These are phyloP conservation scores for Cyrtodaria siliqua DNA, from an alignment of 2,888 invertebrate genomes.

Conservation along the genomic window DNA sequence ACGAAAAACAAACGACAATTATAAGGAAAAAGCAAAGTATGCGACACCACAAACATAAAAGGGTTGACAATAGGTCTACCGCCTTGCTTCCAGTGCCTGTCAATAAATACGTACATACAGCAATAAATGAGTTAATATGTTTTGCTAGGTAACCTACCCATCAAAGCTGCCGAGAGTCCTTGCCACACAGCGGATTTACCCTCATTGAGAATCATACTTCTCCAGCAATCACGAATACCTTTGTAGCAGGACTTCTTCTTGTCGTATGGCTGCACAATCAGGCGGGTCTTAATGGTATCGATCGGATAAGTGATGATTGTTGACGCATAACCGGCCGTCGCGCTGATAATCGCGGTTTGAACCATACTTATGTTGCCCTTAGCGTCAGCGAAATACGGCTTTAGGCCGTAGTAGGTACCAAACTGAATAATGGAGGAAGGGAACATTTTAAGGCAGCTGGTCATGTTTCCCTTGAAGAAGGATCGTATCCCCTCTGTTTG, in stretches of 20 bases:
- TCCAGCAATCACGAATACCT: constrained; percentile 21
- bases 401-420: constrained; percentile 20
- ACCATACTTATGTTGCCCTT: constrained; percentile 22
- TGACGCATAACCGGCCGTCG: constrained; percentile 28
- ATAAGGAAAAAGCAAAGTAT: no score
- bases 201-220: constrained; percentile 16
- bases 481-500: constrained; percentile 23
- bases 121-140: no score
- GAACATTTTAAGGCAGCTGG: constrained; percentile 36
- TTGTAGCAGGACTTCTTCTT: constrained; percentile 16
- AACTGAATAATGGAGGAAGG: constrained; percentile 33
- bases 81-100: no score
- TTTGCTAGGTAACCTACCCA: constrained; percentile 23
- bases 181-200: constrained; percentile 27
- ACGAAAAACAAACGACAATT: no score
- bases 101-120: no score
- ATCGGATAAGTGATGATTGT: constrained; percentile 46
- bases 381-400: constrained; percentile 11
- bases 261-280: constrained; percentile 35
- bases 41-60: no score
- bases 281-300: constrained; percentile 43
- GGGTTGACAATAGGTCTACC: no score
- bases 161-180: constrained; percentile 30
- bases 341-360: constrained; percentile 13
- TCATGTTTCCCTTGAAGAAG: constrained; percentile 43